phyloP scores from a whole-genome alignment of 2,888 invertebrate species.

The Lymantria dispar region DNA sequence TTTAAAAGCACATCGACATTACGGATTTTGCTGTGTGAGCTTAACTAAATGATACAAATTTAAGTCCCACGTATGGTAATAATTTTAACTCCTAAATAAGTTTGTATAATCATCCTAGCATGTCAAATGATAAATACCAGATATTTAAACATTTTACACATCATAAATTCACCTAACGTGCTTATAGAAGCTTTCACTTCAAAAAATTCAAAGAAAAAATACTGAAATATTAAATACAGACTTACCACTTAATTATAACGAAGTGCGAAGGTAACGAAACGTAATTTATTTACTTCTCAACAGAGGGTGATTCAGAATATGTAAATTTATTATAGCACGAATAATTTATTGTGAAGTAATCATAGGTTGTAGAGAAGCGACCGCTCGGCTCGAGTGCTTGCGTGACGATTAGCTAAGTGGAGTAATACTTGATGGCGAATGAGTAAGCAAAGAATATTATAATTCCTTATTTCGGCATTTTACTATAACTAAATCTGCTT shows the following conservation, averaged over 20 bases:
- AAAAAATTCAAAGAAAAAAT: not conserved
- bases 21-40: too few species aligned
- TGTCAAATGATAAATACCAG: too few species aligned
- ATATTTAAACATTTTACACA: too few species aligned
- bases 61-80: too few species aligned
- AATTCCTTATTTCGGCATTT: not conserved
- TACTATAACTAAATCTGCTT: not conserved
- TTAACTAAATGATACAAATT: too few species aligned
- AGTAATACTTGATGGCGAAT: not conserved
- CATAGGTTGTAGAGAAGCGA: constrained; percentile 60
- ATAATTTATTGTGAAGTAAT: constrained; percentile 76
- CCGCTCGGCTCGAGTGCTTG: constrained; percentile 42
- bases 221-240: constrained; percentile 10
- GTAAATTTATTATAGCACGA: constrained; percentile 64
- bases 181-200: not conserved
- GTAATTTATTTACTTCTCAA: constrained; percentile 73
- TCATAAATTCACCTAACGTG: too few species aligned
- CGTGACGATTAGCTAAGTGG: constrained; percentile 49
- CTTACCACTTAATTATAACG: constrained; percentile 56
- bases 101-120: too few species aligned
- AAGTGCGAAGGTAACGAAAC: constrained; percentile 74
- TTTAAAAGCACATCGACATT: too few species aligned
- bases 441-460: not conserved
- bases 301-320: constrained; percentile 62
- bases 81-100: too few species aligned